Base-by-base conservation (phyloP, 2,888 invertebrate genomes). In the Noctua pronuba region DNA sequence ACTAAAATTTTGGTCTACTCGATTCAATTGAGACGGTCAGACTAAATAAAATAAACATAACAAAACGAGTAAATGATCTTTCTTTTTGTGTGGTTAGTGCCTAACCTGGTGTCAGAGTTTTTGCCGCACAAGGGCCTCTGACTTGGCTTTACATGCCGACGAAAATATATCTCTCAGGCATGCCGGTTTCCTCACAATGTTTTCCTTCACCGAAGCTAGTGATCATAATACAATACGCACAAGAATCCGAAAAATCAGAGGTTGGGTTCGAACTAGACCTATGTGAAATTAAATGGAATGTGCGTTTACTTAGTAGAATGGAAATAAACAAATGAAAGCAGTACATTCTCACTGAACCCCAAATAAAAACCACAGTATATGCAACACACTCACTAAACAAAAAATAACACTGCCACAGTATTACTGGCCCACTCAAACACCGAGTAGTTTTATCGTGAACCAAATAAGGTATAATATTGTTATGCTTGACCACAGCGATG, bases 391-490 rank as follows among this genome's bases (percentile, higher is more conserved):
- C 52, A 46, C 6, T 31, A 31, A 62, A 77, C 44, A 76, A 58
- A 76, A 72, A 24, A 77, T 71, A 24, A 38, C 8, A 52, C 18
- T 62, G n/a, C 49, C n/a, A 46, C 49, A 13, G 41, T 55, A 64
- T 58, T 58, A 66, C 31, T 52, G 44, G 58, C 35, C 52, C 68
- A 72, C 65, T 66, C 62, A 52, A 84, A 68, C 52, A 49, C 10
- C n/a, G n/a, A 73, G 46, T 44, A 67, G 58, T 60, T 60, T 28
- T 77, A 75, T 79, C 60, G 68, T 69, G 69, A 46, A 65, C 69
- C 66, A 72, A 87, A 80, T 87, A 87, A 76, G 76, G 64, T 66
- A 35, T 31, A 76, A 77, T 79, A 72, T 78, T 65, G 67, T 71
- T 69, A 55, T 74, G 65, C 73, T 77, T 62, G 77, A 74, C 64